Evolutionary conservation across 37 sponge, comb jelly and placozoan species (phyloP).

Genomic region (Petrosia ficiformis): DNA sequence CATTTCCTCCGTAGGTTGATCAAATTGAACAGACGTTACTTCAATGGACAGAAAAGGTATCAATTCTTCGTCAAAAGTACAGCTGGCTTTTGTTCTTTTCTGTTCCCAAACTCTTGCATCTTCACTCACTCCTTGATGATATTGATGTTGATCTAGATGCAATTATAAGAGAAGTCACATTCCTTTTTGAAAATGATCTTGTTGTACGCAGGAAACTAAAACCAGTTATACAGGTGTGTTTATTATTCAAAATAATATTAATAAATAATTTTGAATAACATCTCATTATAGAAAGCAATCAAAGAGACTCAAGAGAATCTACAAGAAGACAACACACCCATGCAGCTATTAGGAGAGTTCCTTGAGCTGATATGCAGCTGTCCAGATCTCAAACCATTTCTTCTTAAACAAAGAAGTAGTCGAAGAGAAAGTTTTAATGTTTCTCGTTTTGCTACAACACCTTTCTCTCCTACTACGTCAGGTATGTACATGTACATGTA

Average conservation of each 20-base stretch:
- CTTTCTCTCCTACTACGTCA: neutral
- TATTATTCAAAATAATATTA: too few species aligned
- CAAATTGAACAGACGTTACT: constrained; percentile 28
- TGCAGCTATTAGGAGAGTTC: neutral
- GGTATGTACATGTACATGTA: too few species aligned
- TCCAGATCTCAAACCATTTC: neutral
- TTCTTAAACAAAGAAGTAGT: constrained; percentile 14
- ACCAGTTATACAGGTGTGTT: constrained; percentile 14
- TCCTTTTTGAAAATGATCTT: constrained; percentile 34
- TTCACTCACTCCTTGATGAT: constrained; percentile 20
- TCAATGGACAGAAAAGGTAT: constrained; percentile 48
- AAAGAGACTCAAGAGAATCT: too few species aligned
- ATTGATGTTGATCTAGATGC: neutral
- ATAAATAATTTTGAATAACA: too few species aligned
- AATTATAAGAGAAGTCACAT: constrained; percentile 48
- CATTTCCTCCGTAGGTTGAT: constrained; percentile 2
- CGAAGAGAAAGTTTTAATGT: neutral
- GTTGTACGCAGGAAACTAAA: constrained; percentile 1
- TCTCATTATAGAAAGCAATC: too few species aligned
- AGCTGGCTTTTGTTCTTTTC: constrained; percentile 64
- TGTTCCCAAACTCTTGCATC: constrained; percentile 52
- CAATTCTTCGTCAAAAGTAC: constrained; percentile 33
- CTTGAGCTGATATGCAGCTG: neutral
- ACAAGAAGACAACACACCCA: neutral
- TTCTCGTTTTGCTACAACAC: neutral